Evolutionary conservation across 2,797 vertebrate species (phyloP), one percentile per base, ranked within the genome.

Genomic region (Urocyon cinereoargenteus): DNA sequence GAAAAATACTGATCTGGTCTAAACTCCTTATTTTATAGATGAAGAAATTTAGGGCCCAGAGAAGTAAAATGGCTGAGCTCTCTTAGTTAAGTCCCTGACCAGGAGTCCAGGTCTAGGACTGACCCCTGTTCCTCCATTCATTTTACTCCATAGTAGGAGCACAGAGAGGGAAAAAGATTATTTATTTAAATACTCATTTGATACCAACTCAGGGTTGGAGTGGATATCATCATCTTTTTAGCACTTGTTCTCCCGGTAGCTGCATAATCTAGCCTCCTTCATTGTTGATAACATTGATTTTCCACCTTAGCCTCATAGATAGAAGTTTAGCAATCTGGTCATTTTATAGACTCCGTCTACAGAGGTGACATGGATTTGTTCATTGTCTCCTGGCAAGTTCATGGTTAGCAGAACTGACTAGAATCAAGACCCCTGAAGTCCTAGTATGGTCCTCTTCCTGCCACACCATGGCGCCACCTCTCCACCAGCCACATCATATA

Each of bases 151-250:
- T 36, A 18, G 82, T 86, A 68, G 86, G 73, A 96, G 70, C 85
- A 26, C 55, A 51, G 15, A 15, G 1, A 22, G 31, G 61, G 49
- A 40, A 73, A 51, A 45, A 62, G 34, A 85, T 92, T 78, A 28
- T 72, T 57, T 96, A 83, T 72, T 57, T 96, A 83, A 86, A 34
- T 79, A 77, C 68, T 90, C 49, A 78, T 84, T 92, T 53, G 68
- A 26, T 75, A 15, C 2, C 45, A 90, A 13, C 55, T 91, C 24
- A 55, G 0, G 0, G 22, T 5, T 12, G 21, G 24, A 0, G 1
- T 34, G 51, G 45, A 13, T 14, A 12, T 45, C 40, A n/a, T 49
- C 34, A 51, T 22, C 45, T 49, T 84, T 62, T 94, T 70, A 84
- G 64, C n/a, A 72, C 53, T 95, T 88, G 28, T 73, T 83, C 85